Conservation (phyloP, 2,113 vertebrate species). For the Sphyrna mokarran region DNA sequence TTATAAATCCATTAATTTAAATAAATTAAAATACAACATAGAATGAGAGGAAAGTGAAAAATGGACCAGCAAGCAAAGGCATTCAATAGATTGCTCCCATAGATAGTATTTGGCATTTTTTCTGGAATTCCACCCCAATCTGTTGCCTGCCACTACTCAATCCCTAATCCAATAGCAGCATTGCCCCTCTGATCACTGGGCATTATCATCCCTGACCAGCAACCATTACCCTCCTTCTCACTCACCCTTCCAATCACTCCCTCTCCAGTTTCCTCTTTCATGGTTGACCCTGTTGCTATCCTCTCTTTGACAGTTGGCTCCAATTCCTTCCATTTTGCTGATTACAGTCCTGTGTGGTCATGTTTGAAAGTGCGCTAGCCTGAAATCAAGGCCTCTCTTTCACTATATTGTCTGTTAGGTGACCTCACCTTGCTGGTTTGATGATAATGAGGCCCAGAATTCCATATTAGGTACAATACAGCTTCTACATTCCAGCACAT, state of each 20-base stretch:
- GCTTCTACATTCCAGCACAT: not conserved
- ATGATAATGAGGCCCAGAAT: not conserved
- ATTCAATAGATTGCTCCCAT: not conserved
- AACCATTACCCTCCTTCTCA: not conserved
- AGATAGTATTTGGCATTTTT: not conserved
- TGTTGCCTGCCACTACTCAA: not conserved
- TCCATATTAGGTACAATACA: not conserved
- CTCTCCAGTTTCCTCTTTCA: not conserved
- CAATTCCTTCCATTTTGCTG: not conserved
- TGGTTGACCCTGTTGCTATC: too few relatives aligned
- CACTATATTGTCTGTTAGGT: not conserved
- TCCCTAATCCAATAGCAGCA: not conserved
- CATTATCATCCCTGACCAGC: not conserved
- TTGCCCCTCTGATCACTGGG: not conserved
- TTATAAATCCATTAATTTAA: not conserved
- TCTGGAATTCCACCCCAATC: not conserved
- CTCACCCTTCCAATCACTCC: not conserved
- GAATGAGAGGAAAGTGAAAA: not conserved
- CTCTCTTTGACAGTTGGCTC: not conserved
- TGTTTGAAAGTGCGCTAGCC: not conserved
- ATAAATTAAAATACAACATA: not conserved
- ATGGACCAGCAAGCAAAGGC: not conserved
- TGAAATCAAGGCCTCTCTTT: not conserved
- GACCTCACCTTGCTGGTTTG: not conserved
- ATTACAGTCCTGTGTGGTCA: not conserved